Evolutionary conservation across 1,140 invertebrate species (phyloP).

Genomic region (Bombus ignitus): DNA sequence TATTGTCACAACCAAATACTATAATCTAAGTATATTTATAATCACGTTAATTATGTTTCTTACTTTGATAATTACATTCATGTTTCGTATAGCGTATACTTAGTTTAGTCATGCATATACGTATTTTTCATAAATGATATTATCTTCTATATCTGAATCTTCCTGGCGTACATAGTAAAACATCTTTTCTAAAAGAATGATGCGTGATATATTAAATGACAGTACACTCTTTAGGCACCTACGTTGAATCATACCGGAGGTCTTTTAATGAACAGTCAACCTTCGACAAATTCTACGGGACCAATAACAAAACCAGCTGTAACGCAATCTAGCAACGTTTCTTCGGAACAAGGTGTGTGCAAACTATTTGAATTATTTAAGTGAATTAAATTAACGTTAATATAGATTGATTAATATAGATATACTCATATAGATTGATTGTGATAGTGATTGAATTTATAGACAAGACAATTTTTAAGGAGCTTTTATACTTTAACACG

Average conservation of each 20-base stretch:
- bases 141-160: neutral
- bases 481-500: neutral
- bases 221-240: constrained; percentile 72
- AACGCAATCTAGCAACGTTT: constrained; percentile 77
- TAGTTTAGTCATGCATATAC: neutral
- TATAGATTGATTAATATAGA: no score
- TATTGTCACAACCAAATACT: neutral
- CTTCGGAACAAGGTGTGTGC: constrained; percentile 78
- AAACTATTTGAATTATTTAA: neutral
- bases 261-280: constrained; percentile 80
- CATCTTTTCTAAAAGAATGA: neutral
- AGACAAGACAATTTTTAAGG: neutral
- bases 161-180: neutral
- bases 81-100: neutral
- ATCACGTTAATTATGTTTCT: neutral
- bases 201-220: constrained; percentile 39
- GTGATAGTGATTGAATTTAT: neutral
- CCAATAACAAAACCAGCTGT: constrained; percentile 76
- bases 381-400: neutral
- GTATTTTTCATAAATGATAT: neutral
- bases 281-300: constrained; percentile 75
- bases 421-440: neutral
- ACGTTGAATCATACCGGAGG: constrained; percentile 80
- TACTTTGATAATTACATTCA: neutral
- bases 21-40: neutral